A percentile compares a stretch with the other conserved stretches of the same genome.
Evolutionary conservation across 2,888 invertebrate genomes (phyloP).

Genomic region (Creontiades dilutus): DNA sequence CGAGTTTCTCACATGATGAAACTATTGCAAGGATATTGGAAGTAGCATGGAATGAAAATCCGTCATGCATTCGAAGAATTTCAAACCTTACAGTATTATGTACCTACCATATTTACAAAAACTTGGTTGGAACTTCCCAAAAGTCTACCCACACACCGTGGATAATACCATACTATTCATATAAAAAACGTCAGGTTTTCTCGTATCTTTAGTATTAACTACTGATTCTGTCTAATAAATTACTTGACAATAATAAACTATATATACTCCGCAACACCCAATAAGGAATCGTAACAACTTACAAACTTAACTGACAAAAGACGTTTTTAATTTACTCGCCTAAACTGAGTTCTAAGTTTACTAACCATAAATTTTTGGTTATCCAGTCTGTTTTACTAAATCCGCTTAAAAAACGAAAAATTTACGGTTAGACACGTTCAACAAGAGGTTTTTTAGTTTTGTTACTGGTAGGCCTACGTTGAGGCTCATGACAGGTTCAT

Average conservation of each 20-base stretch:
- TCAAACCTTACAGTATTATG: background rate
- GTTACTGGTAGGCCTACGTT: background rate
- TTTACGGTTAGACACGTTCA: background rate
- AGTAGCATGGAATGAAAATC: background rate
- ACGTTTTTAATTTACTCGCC: background rate
- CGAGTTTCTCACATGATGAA: conserved; percentile 15
- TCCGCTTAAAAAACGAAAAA: background rate
- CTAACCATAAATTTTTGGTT: background rate
- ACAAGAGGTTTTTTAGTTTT: background rate
- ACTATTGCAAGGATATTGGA: conserved; percentile 23
- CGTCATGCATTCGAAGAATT: background rate
- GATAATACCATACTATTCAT: background rate
- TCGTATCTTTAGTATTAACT: background rate
- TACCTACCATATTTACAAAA: background rate
- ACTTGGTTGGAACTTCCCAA: no score
- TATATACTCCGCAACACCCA: background rate
- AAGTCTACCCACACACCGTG: background rate
- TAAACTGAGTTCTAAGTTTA: background rate
- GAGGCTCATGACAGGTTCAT: no score
- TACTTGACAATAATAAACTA: conserved; percentile 4
- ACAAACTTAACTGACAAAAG: background rate
- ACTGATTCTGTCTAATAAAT: background rate
- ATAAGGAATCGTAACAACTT: background rate
- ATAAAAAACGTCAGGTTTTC: background rate
- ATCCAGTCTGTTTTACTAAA: background rate